Conservation (phyloP, 1,140 invertebrate species). For the Saccostrea echinata region DNA sequence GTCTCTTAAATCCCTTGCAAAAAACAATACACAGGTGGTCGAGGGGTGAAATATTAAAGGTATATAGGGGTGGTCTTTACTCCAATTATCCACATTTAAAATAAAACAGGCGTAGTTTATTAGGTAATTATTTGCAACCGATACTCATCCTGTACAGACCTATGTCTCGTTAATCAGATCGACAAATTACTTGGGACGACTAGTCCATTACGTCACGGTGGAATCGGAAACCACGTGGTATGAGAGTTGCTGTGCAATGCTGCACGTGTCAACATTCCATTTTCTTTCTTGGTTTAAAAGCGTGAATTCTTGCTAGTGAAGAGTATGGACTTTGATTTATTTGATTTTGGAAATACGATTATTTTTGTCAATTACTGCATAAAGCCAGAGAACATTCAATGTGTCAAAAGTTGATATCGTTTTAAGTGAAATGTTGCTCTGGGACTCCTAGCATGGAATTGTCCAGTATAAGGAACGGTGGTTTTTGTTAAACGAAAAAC, state of each 20-base stretch:
- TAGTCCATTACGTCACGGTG: not conserved
- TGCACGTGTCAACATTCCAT: not conserved
- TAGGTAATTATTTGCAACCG: constrained; percentile 25
- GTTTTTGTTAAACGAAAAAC: no score
- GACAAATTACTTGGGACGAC: not conserved
- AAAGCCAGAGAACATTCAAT: not conserved
- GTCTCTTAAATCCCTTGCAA: not conserved
- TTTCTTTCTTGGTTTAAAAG: not conserved
- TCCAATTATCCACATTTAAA: not conserved
- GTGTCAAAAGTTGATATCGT: not conserved
- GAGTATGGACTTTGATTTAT: not conserved
- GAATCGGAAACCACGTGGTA: not conserved
- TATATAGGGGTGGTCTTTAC: not conserved
- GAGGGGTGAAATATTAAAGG: constrained; percentile 8
- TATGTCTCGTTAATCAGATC: not conserved
- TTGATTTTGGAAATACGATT: constrained; percentile 18
- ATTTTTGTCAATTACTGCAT: not conserved
- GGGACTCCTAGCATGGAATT: not conserved
- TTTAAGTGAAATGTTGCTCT: not conserved
- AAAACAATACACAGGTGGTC: not conserved
- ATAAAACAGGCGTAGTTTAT: constrained; percentile 24
- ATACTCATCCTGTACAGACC: not conserved
- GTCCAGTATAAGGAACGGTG: no score
- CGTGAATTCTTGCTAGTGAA: not conserved
- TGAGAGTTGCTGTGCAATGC: not conserved